These are phyloP conservation scores for Bambusicola thoracicus DNA, from an alignment of 2,113 vertebrate genomes.

Conservation along the genomic window DNA sequence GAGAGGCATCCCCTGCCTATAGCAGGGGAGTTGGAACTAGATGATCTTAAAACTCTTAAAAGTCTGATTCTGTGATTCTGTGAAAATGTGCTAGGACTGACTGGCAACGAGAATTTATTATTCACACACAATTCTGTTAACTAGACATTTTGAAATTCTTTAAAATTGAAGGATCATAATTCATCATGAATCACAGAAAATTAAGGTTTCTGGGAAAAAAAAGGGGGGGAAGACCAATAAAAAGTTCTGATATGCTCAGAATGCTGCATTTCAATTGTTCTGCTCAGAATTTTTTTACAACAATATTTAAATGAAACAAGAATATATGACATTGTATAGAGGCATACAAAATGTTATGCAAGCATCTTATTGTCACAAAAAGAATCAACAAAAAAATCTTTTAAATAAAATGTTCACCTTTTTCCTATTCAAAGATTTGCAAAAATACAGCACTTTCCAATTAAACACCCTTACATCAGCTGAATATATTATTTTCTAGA, in stretches of 20 bases:
- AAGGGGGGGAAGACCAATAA: neutral
- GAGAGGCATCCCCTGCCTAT: no score
- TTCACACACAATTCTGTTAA: neutral
- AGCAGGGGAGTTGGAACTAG: no score
- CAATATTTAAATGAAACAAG: neutral
- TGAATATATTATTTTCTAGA: neutral
- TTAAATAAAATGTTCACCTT: neutral
- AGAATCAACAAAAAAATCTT: neutral
- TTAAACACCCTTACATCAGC: neutral
- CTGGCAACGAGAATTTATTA: neutral
- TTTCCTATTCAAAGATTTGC: neutral
- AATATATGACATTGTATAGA: neutral
- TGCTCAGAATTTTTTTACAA: neutral
- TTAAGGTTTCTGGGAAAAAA: neutral
- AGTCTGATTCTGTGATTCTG: no score
- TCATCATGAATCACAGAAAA: neutral
- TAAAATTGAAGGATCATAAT: neutral
- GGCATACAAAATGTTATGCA: neutral
- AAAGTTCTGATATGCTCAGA: neutral
- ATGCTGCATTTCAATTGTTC: neutral
- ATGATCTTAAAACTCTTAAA: no score
- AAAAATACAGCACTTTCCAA: neutral
- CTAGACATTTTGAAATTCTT: neutral
- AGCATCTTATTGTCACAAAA: neutral
- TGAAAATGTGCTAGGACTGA: neutral